Conservation (phyloP, 2,888 invertebrate species). For the Clepsis dumicolana region DNA sequence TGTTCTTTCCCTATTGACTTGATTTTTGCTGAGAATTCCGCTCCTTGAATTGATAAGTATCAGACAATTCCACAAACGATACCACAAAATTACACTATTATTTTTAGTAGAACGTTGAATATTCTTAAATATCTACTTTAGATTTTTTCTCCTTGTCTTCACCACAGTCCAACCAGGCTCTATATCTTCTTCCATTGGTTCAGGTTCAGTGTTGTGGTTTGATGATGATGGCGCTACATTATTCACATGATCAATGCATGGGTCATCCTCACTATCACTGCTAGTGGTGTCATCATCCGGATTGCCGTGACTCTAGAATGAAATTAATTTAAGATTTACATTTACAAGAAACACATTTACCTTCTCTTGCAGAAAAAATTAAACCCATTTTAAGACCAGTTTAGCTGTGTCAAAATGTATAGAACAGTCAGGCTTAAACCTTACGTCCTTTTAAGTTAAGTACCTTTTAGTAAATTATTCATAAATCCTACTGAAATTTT, state of each 20-base stretch:
- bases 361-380: no score
- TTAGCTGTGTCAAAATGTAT: no score
- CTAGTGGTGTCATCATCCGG: slow-evolving; percentile 81
- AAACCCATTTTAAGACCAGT: background rate
- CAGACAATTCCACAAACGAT: background rate
- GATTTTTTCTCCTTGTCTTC: slow-evolving; percentile 79
- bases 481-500: no score
- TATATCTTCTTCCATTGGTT: slow-evolving; percentile 80
- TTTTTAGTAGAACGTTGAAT: no score
- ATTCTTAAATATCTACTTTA: no score
- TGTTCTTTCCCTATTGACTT: no score
- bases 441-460: no score
- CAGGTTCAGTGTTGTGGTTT: slow-evolving; percentile 55
- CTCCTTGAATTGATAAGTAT: no score
- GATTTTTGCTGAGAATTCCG: no score
- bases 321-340: slow-evolving; percentile 1
- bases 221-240: slow-evolving; percentile 57
- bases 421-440: no score
- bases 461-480: no score
- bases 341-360: background rate
- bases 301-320: slow-evolving; percentile 75
- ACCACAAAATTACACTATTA: background rate
- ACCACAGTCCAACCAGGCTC: slow-evolving; percentile 90
- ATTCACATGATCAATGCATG: slow-evolving; percentile 60
- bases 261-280: slow-evolving; percentile 72